Conservation (phyloP, 2,888 invertebrate genomes). For the Synanthedon tipuliformis region DNA sequence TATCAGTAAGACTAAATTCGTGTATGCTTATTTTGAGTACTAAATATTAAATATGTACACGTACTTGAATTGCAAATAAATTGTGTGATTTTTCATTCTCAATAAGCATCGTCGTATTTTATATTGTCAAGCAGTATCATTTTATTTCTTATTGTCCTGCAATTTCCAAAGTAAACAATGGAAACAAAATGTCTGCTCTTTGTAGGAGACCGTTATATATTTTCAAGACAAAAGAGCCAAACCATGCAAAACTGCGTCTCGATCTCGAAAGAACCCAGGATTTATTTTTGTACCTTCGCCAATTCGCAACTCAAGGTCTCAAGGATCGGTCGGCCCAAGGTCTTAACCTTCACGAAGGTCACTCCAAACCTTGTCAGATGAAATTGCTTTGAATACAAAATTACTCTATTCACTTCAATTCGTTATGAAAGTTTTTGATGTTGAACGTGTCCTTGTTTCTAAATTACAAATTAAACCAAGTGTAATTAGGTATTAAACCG, state of each 20-base stretch:
- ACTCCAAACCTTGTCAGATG: slow-evolving; percentile 16
- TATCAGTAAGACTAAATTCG: too few relatives aligned
- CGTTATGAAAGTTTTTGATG: not conserved
- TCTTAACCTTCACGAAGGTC: slow-evolving; percentile 23
- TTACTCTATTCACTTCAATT: slow-evolving; percentile 15
- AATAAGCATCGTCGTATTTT: too few relatives aligned
- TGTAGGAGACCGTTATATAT: not conserved
- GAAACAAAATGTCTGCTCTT: not conserved
- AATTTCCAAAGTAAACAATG: too few relatives aligned
- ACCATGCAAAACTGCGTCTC: not conserved
- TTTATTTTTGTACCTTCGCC: not conserved
- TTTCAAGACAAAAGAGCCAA: not conserved
- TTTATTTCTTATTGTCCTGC: too few relatives aligned
- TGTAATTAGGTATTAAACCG: too few relatives aligned
- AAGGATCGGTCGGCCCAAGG: slow-evolving; percentile 26
- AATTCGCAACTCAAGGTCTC: slow-evolving; percentile 15
- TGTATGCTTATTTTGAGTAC: too few relatives aligned
- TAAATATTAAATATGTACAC: too few relatives aligned
- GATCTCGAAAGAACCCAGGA: not conserved
- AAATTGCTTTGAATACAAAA: slow-evolving; percentile 18
- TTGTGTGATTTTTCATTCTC: too few relatives aligned
- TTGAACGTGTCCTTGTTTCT: not conserved
- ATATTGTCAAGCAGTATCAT: too few relatives aligned
- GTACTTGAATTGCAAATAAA: too few relatives aligned
- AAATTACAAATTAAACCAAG: too few relatives aligned